A percentile compares a stretch with the other conserved stretches of the same genome.
These are phyloP conservation scores for Pantala flavescens DNA, from an alignment of 1,140 invertebrate genomes.

Conservation along the genomic window DNA sequence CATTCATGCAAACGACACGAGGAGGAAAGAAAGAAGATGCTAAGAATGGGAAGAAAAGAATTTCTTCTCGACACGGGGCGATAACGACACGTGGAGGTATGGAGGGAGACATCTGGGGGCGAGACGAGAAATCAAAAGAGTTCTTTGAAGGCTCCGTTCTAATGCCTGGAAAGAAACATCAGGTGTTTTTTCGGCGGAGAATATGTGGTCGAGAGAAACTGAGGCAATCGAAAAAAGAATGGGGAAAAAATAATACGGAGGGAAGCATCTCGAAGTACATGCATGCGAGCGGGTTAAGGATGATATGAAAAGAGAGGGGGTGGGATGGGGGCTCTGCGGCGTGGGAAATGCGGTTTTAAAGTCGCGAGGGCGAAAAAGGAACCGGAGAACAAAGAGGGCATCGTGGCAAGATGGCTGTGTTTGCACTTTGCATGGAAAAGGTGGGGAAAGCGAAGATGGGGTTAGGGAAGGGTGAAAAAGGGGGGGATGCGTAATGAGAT, in stretches of 20 bases:
- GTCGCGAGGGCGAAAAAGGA: not conserved
- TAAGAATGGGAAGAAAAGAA: not conserved
- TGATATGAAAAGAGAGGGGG: slow-evolving; percentile 13
- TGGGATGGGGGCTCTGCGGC: slow-evolving; percentile 12
- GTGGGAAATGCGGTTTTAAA: slow-evolving; percentile 16
- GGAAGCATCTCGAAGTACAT: slow-evolving; percentile 4
- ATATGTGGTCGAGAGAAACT: not conserved
- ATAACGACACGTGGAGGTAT: not conserved
- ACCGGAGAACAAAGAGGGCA: not conserved
- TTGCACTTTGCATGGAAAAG: not conserved
- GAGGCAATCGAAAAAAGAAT: not conserved
- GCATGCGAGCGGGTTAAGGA: not conserved
- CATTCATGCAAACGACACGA: not conserved
- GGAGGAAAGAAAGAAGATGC: not conserved
- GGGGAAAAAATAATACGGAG: not conserved
- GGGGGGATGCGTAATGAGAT: not conserved
- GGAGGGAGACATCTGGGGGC: not conserved
- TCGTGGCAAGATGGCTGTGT: not conserved
- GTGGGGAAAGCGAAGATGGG: not conserved
- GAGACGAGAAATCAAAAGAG: not conserved
- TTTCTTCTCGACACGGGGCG: too few relatives aligned
- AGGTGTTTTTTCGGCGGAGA: not conserved
- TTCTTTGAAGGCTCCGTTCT: not conserved
- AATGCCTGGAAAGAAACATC: not conserved
- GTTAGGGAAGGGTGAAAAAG: not conserved